Evolutionary conservation across 2,888 invertebrate genomes (phyloP).

Genomic region (Sarcophaga carnaria): DNA sequence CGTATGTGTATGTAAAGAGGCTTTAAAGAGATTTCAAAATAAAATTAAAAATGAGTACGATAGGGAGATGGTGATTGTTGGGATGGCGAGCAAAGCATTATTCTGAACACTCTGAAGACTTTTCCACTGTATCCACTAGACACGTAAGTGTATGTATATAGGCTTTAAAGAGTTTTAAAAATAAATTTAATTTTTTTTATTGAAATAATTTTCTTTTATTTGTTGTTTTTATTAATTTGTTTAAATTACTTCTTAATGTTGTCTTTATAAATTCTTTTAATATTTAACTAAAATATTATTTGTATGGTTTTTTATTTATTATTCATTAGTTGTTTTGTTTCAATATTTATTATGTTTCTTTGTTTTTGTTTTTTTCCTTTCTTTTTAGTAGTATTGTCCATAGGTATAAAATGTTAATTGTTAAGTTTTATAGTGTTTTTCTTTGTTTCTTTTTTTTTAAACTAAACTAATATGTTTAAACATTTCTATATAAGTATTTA

Average conservation of each 20-base stretch:
- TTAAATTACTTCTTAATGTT: constrained; percentile 15
- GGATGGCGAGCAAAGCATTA: no score
- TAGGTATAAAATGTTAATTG: constrained; percentile 68
- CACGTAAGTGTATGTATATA: no score
- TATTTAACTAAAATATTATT: constrained; percentile 52
- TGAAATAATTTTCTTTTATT: not conserved
- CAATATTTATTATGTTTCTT: constrained; percentile 18
- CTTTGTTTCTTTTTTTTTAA: constrained; percentile 44
- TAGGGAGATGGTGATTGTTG: no score
- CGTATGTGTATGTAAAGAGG: no score
- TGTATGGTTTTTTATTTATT: constrained; percentile 21
- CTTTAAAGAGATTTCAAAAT: no score
- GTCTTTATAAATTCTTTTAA: constrained; percentile 49
- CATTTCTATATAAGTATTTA: constrained; percentile 20
- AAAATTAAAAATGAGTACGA: no score
- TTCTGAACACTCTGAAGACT: no score
- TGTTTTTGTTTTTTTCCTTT: constrained; percentile 21
- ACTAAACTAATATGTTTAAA: constrained; percentile 21
- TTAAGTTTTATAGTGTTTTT: constrained; percentile 44
- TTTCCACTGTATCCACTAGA: no score
- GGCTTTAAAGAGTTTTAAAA: no score
- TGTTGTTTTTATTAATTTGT: constrained; percentile 36
- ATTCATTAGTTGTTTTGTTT: not conserved
- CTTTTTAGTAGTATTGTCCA: constrained; percentile 65
- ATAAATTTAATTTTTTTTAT: no score